Percentiles rank a stretch among this genome's conserved stretches.
These are phyloP conservation scores for Pyxicephalus adspersus DNA, from an alignment of 2,113 vertebrate genomes.

Conservation along the genomic window DNA sequence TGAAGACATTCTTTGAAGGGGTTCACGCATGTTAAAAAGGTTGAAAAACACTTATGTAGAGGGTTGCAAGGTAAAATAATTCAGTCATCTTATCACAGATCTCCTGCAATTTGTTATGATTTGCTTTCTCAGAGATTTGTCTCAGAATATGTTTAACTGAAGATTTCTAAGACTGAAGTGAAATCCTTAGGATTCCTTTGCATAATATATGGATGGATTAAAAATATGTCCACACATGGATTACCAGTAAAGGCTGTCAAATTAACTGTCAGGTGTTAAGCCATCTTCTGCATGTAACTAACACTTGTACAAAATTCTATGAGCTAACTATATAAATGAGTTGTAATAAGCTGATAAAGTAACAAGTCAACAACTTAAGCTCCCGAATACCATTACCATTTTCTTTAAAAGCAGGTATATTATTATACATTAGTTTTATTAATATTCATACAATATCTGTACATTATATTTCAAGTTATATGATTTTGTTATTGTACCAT, in stretches of 20 bases:
- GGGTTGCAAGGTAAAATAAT: background rate
- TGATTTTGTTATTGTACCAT: too few species aligned
- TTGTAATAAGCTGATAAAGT: too few species aligned
- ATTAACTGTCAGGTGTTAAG: background rate
- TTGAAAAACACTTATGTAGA: too few species aligned
- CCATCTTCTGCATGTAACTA: background rate
- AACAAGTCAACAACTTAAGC: too few species aligned
- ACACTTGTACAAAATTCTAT: background rate
- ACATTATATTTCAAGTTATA: too few species aligned
- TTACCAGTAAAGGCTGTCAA: background rate
- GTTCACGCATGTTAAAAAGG: too few species aligned
- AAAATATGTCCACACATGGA: background rate
- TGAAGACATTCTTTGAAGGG: too few species aligned
- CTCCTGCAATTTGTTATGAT: background rate
- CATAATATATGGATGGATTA: background rate
- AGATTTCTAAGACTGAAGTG: conserved; percentile 39
- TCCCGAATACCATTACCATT: too few species aligned
- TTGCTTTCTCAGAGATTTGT: too few species aligned
- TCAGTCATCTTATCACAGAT: background rate
- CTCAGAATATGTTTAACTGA: background rate
- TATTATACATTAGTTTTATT: too few species aligned
- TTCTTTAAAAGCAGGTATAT: too few species aligned
- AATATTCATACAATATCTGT: too few species aligned
- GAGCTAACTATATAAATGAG: background rate
- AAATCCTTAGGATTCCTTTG: background rate